Conservation (phyloP, 2,888 invertebrate genomes). For the Nymphalis urticae region DNA sequence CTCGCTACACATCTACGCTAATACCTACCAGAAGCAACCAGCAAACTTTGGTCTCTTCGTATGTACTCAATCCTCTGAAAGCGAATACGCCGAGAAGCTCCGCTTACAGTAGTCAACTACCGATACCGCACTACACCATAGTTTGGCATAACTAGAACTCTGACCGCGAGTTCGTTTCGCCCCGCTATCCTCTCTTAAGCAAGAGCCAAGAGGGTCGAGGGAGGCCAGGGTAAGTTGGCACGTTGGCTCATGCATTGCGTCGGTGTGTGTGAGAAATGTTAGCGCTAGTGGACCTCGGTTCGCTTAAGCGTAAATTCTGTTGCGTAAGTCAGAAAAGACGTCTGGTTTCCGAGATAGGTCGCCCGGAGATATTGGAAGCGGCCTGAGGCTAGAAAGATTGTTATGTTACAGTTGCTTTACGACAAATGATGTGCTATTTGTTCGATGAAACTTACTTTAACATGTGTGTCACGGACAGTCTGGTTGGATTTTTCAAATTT, state of each 20-base stretch:
- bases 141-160: conserved; percentile 72
- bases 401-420: conserved; percentile 38
- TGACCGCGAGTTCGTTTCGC: conserved; percentile 65
- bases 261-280: conserved; percentile 77
- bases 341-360: conserved; percentile 71
- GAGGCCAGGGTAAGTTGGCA: conserved; percentile 47
- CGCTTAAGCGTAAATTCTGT: conserved; percentile 79
- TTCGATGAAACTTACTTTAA: conserved; percentile 27
- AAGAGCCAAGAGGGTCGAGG: conserved; percentile 53
- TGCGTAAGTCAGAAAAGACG: conserved; percentile 79
- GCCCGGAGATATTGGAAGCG: conserved; percentile 62
- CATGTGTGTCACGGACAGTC: conserved; percentile 24
- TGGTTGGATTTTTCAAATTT: conserved; percentile 23
- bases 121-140: conserved; percentile 77
- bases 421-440: conserved; percentile 31
- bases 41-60: conserved; percentile 46
- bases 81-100: conserved; percentile 47
- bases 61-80: conserved; percentile 42
- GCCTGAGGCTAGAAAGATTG: conserved; percentile 51
- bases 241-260: conserved; percentile 70
- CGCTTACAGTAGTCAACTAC: conserved; percentile 52
- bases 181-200: conserved; percentile 55
- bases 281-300: conserved; percentile 72
- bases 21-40: conserved; percentile 59
- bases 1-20: conserved; percentile 70